A percentile compares a stretch with the other conserved stretches of the same genome.
These are phyloP conservation scores for Amphibalanus amphitrite DNA, from an alignment of 1,140 invertebrate species.

Conservation along the genomic window DNA sequence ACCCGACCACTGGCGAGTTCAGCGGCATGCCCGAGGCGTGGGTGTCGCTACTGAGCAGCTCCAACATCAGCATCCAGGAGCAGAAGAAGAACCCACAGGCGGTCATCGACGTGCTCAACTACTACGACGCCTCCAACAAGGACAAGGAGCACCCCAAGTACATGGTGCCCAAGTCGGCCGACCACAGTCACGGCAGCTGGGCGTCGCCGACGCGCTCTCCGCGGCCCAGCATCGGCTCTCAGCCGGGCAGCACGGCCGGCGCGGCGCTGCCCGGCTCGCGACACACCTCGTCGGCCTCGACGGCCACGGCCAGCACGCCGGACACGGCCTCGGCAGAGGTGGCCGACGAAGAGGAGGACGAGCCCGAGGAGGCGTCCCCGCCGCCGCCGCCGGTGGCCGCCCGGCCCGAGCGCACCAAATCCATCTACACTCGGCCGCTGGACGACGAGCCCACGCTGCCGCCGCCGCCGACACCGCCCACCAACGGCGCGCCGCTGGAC, in stretches of 20 bases:
- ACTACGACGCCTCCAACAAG: slow-evolving; percentile 86
- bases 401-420: slow-evolving; percentile 90
- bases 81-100: slow-evolving; percentile 99
- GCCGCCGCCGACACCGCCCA: slow-evolving; percentile 29
- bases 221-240: background rate
- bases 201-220: background rate
- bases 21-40: slow-evolving; percentile 97
- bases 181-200: slow-evolving; percentile 38
- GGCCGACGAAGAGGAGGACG: slow-evolving; percentile 30
- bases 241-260: background rate
- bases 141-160: slow-evolving; percentile 76
- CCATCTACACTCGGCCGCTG: slow-evolving; percentile 94
- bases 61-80: slow-evolving; percentile 96
- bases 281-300: background rate
- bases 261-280: background rate
- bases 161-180: slow-evolving; percentile 40
- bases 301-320: background rate
- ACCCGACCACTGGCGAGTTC: slow-evolving; percentile 94
- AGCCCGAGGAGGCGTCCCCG: slow-evolving; percentile 48
- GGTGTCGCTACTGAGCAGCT: slow-evolving; percentile 82
- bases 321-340: slow-evolving; percentile 2
- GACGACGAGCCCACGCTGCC: slow-evolving; percentile 51
- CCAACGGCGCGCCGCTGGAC: slow-evolving; percentile 21
- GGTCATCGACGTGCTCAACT: slow-evolving; percentile 94
- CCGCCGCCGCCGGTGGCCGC: slow-evolving; percentile 77